phyloP scores from a whole-genome alignment of 1,140 invertebrate genomes.

The Cyrtorhinus lividipennis region DNA sequence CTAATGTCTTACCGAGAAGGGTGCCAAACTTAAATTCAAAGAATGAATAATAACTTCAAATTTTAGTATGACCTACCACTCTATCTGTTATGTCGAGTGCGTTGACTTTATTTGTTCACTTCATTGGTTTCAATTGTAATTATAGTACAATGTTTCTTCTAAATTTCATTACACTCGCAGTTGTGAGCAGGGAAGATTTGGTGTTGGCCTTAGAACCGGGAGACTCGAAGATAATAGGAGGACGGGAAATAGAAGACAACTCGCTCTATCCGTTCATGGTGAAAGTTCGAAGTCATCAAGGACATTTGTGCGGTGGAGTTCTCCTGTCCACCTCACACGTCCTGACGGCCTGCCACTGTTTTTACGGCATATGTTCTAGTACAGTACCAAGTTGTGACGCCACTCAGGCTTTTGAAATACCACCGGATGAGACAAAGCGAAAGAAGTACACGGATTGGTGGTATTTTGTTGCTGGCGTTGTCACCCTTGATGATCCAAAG shows the following conservation, averaged over 20 bases:
- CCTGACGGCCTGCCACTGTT: background rate
- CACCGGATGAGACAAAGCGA: background rate
- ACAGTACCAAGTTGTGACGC: background rate
- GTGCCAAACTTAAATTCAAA: too few relatives aligned
- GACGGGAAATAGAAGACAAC: background rate
- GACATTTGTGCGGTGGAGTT: background rate
- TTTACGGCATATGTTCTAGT: background rate
- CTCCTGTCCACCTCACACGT: background rate
- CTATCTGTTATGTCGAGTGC: too few relatives aligned
- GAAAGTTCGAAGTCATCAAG: background rate
- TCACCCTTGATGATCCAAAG: background rate
- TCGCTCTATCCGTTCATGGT: background rate
- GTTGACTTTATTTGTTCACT: too few relatives aligned
- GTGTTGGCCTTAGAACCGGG: too few relatives aligned
- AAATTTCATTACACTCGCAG: too few relatives aligned
- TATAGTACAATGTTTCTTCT: too few relatives aligned
- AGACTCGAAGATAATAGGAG: background rate
- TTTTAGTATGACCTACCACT: too few relatives aligned
- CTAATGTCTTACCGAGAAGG: too few relatives aligned
- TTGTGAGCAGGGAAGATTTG: too few relatives aligned
- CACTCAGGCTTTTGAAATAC: too few relatives aligned
- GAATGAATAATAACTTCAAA: too few relatives aligned
- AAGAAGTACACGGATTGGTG: background rate
- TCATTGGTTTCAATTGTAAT: too few relatives aligned
- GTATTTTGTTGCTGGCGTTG: background rate